Percentiles rank a stretch among this genome's conserved stretches.
Evolutionary conservation across 2,113 vertebrate species (phyloP).

Genomic region (Pardalotus punctatus): DNA sequence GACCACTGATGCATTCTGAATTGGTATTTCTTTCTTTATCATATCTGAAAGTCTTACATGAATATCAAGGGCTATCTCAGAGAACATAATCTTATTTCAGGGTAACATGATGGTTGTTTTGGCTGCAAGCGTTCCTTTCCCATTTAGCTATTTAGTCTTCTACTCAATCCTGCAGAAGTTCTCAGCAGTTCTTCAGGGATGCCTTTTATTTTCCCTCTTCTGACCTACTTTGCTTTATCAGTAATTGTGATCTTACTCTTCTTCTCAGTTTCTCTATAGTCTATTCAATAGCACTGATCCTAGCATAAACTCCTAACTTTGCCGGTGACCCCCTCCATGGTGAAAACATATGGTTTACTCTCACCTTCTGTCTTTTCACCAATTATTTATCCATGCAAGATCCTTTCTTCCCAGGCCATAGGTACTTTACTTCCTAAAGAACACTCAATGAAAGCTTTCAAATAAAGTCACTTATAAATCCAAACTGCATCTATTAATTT

Average conservation of each 20-base stretch:
- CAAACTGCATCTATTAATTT: neutral
- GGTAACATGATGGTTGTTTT: neutral
- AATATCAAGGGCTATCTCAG: neutral
- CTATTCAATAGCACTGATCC: neutral
- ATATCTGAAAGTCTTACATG: neutral
- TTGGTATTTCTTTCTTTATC: neutral
- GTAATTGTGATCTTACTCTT: neutral
- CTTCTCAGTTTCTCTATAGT: neutral
- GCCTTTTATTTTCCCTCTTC: neutral
- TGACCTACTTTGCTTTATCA: neutral
- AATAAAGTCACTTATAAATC: neutral
- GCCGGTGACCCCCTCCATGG: neutral
- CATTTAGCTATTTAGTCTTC: neutral
- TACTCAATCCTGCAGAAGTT: neutral
- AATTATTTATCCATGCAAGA: neutral
- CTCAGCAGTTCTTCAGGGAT: neutral
- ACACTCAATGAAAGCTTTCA: neutral
- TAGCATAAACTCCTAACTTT: neutral
- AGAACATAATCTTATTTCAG: neutral
- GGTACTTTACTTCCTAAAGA: neutral
- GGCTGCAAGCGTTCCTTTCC: neutral
- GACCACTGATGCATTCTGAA: neutral
- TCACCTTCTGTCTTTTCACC: neutral
- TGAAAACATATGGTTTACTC: neutral
- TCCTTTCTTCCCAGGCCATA: neutral